These are phyloP conservation scores for Atherinosoma microstoma DNA, from an alignment of 2,797 vertebrate species.

Conservation along the genomic window DNA sequence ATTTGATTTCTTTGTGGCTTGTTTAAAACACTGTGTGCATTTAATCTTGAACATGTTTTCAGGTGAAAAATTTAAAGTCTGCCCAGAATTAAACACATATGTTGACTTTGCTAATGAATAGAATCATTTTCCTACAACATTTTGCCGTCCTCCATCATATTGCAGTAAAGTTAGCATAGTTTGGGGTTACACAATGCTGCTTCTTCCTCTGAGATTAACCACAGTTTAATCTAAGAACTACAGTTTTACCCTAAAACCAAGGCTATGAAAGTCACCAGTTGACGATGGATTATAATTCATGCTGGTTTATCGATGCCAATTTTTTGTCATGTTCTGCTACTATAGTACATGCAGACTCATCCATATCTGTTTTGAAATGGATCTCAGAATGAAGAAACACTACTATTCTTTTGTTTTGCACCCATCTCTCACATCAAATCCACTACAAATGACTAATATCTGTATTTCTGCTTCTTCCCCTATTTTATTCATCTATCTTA, in stretches of 20 bases:
- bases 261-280: background rate
- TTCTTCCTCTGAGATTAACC: background rate
- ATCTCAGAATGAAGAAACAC: background rate
- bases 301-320: background rate
- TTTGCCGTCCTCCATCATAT: background rate
- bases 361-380: background rate
- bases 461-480: background rate
- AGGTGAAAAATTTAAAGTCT: background rate
- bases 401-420: background rate
- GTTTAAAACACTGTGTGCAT: background rate
- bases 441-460: constrained; percentile 1
- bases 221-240: background rate
- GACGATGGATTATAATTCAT: background rate
- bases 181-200: background rate
- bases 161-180: background rate
- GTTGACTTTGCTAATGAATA: no score
- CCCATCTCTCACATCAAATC: constrained; percentile 14
- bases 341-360: background rate
- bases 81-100: no score
- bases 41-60: background rate
- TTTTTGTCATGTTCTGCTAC: background rate
- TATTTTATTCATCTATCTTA: background rate
- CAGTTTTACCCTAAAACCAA: background rate
- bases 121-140: background rate
- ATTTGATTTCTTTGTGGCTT: background rate